Evolutionary conservation across 37 sponge, comb jelly and placozoan genomes (phyloP).

Genomic region (Dysidea cf. avara): DNA sequence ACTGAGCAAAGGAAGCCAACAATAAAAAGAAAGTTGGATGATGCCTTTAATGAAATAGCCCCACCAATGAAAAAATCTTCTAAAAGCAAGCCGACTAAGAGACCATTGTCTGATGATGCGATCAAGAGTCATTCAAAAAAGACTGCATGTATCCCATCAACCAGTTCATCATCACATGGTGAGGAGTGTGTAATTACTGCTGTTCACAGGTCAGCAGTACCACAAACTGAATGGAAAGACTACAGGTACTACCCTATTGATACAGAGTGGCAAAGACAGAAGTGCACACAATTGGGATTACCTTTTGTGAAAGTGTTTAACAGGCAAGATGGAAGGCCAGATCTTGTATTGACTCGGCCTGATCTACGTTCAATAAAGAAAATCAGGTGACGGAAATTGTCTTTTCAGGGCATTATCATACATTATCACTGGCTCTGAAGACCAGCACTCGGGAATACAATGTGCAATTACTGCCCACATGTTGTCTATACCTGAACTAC

Average conservation of each 20-base stretch:
- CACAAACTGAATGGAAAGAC: no score
- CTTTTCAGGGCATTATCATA: slow-evolving; percentile 4
- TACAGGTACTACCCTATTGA: slow-evolving; percentile 5
- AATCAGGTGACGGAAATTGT: slow-evolving; percentile 16
- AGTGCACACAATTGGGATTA: background rate
- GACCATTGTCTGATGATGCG: no score
- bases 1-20: background rate
- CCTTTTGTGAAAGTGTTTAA: background rate
- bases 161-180: no score
- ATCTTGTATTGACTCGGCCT: background rate
- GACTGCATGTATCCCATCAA: no score
- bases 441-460: slow-evolving; percentile 1
- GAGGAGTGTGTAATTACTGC: no score
- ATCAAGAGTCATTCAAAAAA: no score
- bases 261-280: slow-evolving; percentile 1
- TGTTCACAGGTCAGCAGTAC: no score
- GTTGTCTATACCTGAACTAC: background rate
- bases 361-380: background rate
- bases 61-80: no score
- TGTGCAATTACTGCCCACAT: slow-evolving; percentile 2
- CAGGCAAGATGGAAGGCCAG: background rate
- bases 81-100: no score
- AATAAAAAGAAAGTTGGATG: no score
- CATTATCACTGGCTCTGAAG: slow-evolving; percentile 13
- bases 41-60: no score